Conservation (phyloP, 2,888 invertebrate species). For the Cryptophagus acutangulus region DNA sequence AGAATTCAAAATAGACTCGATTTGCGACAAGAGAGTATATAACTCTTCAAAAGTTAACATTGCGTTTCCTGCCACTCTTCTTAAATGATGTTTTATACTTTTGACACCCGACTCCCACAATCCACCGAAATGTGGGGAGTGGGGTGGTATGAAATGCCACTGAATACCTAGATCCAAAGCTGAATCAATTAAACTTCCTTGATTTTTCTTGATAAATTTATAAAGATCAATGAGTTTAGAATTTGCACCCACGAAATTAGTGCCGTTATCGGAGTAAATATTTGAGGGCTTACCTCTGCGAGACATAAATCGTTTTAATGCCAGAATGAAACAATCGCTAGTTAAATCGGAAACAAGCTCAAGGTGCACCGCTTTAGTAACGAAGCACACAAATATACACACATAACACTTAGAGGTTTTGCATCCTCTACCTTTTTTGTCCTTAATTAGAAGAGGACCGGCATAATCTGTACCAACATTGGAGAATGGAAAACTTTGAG, state of each 20-base stretch:
- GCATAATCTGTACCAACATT: conserved; percentile 17
- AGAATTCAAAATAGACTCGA: not conserved
- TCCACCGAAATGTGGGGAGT: not conserved
- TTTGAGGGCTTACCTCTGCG: conserved; percentile 13
- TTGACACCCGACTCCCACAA: not conserved
- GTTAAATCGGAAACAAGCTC: conserved; percentile 14
- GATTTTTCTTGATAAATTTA: too few relatives aligned
- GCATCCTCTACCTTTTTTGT: conserved; percentile 9
- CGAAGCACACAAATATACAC: conserved; percentile 17
- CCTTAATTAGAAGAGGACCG: conserved; percentile 14
- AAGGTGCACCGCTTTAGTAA: conserved; percentile 17
- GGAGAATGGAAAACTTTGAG: conserved; percentile 8
- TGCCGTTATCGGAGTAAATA: conserved; percentile 14
- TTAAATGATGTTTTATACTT: not conserved
- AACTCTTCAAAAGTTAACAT: not conserved
- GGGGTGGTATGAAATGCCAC: not conserved
- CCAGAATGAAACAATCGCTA: conserved; percentile 10
- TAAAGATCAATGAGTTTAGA: conserved; percentile 15
- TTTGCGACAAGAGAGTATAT: not conserved
- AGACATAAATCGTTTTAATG: conserved; percentile 18
- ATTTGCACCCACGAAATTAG: conserved; percentile 19
- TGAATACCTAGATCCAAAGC: too few relatives aligned
- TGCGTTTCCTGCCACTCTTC: not conserved
- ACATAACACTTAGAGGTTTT: conserved; percentile 14
- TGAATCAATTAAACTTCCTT: too few relatives aligned